These are phyloP conservation scores for Drosophila prostipennis DNA, from an alignment of 2,888 invertebrate species.

Conservation along the genomic window DNA sequence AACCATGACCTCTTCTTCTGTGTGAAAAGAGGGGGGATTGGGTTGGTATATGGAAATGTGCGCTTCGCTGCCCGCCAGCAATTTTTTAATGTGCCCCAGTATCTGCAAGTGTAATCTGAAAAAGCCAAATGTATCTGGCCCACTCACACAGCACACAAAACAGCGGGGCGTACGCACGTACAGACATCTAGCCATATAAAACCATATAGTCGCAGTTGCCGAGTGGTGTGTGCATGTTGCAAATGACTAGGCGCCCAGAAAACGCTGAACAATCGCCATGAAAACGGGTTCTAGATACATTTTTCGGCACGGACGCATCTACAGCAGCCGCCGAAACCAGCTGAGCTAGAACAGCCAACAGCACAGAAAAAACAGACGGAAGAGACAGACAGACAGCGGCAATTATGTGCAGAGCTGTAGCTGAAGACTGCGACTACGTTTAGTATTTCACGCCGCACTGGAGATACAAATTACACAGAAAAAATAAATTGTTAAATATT, in stretches of 20 bases:
- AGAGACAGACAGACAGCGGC: conserved; percentile 15
- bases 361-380: conserved; percentile 9
- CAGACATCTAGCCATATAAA: conserved; percentile 10
- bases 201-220: conserved; percentile 17
- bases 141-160: conserved; percentile 34
- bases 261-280: conserved; percentile 8
- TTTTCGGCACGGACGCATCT: conserved; percentile 55
- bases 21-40: too few relatives aligned
- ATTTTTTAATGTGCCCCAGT: conserved; percentile 62
- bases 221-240: conserved; percentile 74
- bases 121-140: conserved; percentile 21
- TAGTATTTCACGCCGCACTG: conserved; percentile 53
- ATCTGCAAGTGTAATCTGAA: conserved; percentile 73
- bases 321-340: conserved; percentile 61
- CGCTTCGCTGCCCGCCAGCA: conserved; percentile 72
- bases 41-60: conserved; percentile 20
- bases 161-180: conserved; percentile 33
- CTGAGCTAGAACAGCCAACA: conserved; percentile 69
- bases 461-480: conserved; percentile 32
- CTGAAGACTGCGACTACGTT: conserved; percentile 38
- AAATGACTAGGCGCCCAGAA: conserved; percentile 73
- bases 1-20: conserved; percentile 56
- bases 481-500: neutral
- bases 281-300: conserved; percentile 74
- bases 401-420: conserved; percentile 45